phyloP scores from a whole-genome alignment of 2,797 vertebrate species.

The Carduelis carduelis region DNA sequence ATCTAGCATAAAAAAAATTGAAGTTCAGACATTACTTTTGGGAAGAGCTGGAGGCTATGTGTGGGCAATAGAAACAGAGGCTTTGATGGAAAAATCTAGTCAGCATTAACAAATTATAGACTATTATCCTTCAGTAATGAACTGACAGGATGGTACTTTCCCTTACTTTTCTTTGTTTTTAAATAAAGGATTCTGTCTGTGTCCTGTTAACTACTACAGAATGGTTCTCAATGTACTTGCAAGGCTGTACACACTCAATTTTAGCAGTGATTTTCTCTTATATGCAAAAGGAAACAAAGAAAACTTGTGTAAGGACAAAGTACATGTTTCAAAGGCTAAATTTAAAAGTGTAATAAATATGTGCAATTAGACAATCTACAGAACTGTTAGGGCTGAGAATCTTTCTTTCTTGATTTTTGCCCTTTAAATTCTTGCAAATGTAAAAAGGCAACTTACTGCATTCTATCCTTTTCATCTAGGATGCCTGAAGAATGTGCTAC shows the following conservation, averaged over 20 bases:
- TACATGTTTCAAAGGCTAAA: neutral
- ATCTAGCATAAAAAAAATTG: neutral
- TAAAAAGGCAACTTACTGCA: neutral
- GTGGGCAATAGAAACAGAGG: neutral
- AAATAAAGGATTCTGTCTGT: neutral
- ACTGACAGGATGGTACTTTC: neutral
- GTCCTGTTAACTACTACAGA: neutral
- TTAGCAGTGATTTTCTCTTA: neutral
- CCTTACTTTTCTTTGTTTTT: neutral
- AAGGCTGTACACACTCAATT: neutral
- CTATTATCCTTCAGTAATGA: neutral
- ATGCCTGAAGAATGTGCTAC: neutral
- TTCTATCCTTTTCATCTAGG: neutral
- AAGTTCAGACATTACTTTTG: constrained; percentile 21
- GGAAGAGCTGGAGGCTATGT: neutral
- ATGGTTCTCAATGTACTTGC: neutral
- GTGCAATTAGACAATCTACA: neutral
- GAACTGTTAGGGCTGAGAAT: neutral
- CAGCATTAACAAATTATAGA: constrained; percentile 9
- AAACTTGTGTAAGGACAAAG: neutral
- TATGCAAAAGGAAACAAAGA: neutral
- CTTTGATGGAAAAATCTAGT: constrained; percentile 6
- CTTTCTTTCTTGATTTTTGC: neutral
- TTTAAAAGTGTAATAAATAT: neutral
- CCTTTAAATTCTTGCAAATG: constrained; percentile 6